Conservation (phyloP, 2,888 invertebrate genomes). For the Lutraria lutraria region DNA sequence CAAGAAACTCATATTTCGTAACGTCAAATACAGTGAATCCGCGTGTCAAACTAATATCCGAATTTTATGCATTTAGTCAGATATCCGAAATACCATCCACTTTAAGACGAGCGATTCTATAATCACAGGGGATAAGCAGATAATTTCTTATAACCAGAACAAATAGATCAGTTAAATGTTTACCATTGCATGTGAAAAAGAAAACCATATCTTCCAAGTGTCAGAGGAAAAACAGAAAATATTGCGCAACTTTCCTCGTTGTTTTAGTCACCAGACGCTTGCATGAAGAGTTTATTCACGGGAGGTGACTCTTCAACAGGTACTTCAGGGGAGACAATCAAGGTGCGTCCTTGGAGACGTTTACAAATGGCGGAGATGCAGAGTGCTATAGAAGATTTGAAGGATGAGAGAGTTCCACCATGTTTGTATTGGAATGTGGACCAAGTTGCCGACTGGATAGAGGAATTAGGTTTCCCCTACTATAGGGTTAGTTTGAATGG, state of each 20-base stretch:
- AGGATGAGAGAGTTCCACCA: slow-evolving; percentile 83
- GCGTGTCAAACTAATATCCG: too few relatives aligned
- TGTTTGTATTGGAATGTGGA: slow-evolving; percentile 82
- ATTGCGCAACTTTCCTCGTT: slow-evolving; percentile 45
- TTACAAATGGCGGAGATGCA: slow-evolving; percentile 76
- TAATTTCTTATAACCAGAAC: background rate
- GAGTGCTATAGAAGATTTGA: slow-evolving; percentile 81
- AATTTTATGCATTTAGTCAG: background rate
- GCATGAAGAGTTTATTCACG: background rate
- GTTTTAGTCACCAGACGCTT: slow-evolving; percentile 23
- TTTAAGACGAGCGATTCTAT: background rate
- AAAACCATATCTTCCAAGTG: slow-evolving; percentile 42
- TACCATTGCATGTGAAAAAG: slow-evolving; percentile 53
- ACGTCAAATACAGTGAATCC: too few relatives aligned
- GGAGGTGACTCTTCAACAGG: slow-evolving; percentile 30
- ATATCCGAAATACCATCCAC: background rate
- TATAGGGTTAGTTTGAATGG: slow-evolving; percentile 76
- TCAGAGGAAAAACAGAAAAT: slow-evolving; percentile 24
- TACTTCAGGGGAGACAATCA: slow-evolving; percentile 48
- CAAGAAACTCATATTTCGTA: too few relatives aligned
- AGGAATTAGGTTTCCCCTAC: slow-evolving; percentile 82
- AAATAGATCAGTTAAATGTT: background rate
- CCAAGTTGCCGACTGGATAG: slow-evolving; percentile 84
- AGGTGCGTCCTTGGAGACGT: slow-evolving; percentile 72
- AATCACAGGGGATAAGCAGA: background rate